Percentiles rank a stretch among this genome's conserved stretches.
These are phyloP conservation scores for Tenthredo scrophulariae DNA, from an alignment of 2,888 invertebrate species.

Conservation along the genomic window DNA sequence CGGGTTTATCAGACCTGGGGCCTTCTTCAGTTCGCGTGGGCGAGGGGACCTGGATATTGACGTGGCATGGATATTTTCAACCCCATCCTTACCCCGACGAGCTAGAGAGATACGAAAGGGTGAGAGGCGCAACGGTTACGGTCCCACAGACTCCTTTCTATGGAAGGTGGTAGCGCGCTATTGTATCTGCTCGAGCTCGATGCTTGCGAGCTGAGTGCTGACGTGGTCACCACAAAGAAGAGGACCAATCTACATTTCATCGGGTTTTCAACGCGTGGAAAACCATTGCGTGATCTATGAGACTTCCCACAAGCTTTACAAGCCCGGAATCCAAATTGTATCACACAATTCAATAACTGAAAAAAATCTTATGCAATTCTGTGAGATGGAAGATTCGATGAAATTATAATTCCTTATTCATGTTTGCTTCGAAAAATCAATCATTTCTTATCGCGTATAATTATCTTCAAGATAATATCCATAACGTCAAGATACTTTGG, in stretches of 20 bases:
- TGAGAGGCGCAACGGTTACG: slow-evolving; percentile 27
- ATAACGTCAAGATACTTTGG: not conserved
- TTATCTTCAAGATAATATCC: not conserved
- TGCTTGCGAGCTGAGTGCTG: slow-evolving; percentile 46
- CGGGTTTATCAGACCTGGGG: slow-evolving; percentile 32
- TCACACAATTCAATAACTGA: slow-evolving; percentile 4
- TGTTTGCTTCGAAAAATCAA: not conserved
- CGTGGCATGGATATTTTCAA: slow-evolving; percentile 46
- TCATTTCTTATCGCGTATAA: not conserved
- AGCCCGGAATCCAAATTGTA: not conserved
- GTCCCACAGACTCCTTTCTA: not conserved
- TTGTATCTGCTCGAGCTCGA: slow-evolving; percentile 35
- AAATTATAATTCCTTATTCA: not conserved
- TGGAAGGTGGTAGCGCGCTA: slow-evolving; percentile 32
- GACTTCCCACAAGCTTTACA: not conserved
- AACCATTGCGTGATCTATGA: slow-evolving; percentile 29
- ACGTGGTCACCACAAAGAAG: slow-evolving; percentile 46
- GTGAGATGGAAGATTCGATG: not conserved
- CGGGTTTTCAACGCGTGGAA: not conserved
- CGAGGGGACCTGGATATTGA: slow-evolving; percentile 35
- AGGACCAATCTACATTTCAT: slow-evolving; percentile 47
- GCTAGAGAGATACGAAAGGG: slow-evolving; percentile 27
- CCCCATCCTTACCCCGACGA: not conserved
- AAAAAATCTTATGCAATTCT: not conserved
- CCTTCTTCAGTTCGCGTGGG: slow-evolving; percentile 13